Conservation (phyloP, 2,888 invertebrate species). For the Diplazon laetatorius region DNA sequence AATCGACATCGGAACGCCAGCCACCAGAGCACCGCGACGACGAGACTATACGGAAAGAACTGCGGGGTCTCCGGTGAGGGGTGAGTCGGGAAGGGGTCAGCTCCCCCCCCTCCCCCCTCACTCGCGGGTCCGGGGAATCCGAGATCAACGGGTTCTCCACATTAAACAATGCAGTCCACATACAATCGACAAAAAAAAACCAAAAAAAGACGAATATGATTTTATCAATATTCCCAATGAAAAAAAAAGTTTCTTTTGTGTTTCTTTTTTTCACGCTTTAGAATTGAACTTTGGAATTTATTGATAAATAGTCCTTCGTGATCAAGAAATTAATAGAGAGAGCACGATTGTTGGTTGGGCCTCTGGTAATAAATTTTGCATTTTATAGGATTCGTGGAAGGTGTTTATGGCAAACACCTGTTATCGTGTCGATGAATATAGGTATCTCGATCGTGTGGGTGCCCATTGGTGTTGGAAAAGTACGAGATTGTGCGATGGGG, state of each 20-base stretch:
- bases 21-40: conserved; percentile 56
- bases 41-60: conserved; percentile 30
- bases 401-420: too few relatives aligned
- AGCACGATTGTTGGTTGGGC: too few relatives aligned
- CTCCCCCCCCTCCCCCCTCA: too few relatives aligned
- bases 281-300: too few relatives aligned
- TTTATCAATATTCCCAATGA: neutral
- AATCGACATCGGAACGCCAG: conserved; percentile 65
- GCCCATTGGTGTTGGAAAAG: neutral
- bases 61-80: conserved; percentile 2
- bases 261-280: neutral
- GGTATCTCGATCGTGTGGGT: too few relatives aligned
- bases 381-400: too few relatives aligned
- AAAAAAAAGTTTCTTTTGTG: neutral
- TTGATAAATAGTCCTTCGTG: too few relatives aligned
- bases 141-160: conserved; percentile 48
- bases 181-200: too few relatives aligned
- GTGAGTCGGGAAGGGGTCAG: too few relatives aligned
- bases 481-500: conserved; percentile 1
- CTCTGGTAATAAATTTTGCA: too few relatives aligned
- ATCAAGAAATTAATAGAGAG: too few relatives aligned
- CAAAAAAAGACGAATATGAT: neutral
- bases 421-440: too few relatives aligned
- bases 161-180: neutral
- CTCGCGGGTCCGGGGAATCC: conserved; percentile 32